Percentiles rank a stretch among this genome's conserved stretches.
phyloP scores from a whole-genome alignment of 2,888 invertebrate species.

The Agonum fuliginosum region DNA sequence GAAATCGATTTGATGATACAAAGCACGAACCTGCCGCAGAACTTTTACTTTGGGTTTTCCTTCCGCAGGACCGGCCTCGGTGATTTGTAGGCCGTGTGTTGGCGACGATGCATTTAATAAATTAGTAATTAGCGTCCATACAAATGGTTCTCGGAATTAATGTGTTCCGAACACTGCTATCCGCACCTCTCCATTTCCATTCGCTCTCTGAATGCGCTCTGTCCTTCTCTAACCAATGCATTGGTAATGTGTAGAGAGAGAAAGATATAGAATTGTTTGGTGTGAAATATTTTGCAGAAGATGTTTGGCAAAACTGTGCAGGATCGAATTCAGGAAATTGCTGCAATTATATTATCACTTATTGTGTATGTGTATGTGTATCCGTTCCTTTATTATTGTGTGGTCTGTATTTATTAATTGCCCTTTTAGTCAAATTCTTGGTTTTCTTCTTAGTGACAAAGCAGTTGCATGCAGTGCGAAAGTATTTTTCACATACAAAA shows the following conservation, averaged over 20 bases:
- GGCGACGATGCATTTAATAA: slow-evolving; percentile 47
- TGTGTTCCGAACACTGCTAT: slow-evolving; percentile 22
- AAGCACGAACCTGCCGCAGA: not conserved
- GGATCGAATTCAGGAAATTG: slow-evolving; percentile 1
- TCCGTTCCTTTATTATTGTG: not conserved
- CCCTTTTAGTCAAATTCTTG: not conserved
- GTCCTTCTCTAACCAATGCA: not conserved
- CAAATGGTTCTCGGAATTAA: slow-evolving; percentile 46
- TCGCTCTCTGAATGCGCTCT: not conserved
- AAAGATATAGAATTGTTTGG: not conserved
- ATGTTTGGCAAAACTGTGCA: slow-evolving; percentile 24
- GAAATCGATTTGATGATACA: not conserved
- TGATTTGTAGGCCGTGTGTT: slow-evolving; percentile 23
- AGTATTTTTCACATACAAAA: no score
- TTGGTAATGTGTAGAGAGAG: slow-evolving; percentile 11
- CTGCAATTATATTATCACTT: not conserved
- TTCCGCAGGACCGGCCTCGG: slow-evolving; percentile 28
- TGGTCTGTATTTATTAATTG: no score
- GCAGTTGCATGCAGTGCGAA: no score
- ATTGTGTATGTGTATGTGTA: not conserved
- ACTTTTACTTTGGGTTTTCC: slow-evolving; percentile 23
- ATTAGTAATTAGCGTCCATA: slow-evolving; percentile 49
- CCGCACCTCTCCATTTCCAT: slow-evolving; percentile 7
- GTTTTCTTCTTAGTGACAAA: no score
- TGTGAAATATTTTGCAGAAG: slow-evolving; percentile 1